A percentile compares a stretch with the other conserved stretches of the same genome.
Evolutionary conservation across 2,113 vertebrate genomes (phyloP).

Genomic region (Oreocharis arfaki): DNA sequence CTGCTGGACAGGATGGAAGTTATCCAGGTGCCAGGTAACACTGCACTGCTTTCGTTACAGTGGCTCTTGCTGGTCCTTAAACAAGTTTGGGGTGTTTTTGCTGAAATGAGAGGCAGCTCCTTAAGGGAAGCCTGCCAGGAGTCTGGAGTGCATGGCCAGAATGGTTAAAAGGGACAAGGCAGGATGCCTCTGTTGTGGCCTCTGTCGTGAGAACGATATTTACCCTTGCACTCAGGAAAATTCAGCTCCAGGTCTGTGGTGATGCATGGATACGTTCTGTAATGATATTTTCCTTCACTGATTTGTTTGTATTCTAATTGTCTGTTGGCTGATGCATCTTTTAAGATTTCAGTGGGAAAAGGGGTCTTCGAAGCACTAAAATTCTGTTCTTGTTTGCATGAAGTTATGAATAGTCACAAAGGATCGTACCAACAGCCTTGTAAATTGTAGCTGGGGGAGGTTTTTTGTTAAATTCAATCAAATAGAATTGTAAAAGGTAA

Average conservation of each 20-base stretch:
- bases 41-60: not conserved
- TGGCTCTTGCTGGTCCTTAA: not conserved
- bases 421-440: not conserved
- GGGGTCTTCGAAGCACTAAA: not conserved
- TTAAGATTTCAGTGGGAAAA: not conserved
- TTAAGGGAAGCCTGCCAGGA: not conserved
- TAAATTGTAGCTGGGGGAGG: not conserved
- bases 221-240: not conserved
- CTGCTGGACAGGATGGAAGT: constrained; percentile 96
- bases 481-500: not conserved
- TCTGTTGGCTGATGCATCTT: not conserved
- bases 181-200: not conserved
- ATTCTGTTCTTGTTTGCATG: not conserved
- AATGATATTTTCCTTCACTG: not conserved
- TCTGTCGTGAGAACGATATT: not conserved
- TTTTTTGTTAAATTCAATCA: not conserved
- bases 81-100: not conserved
- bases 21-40: constrained; percentile 91
- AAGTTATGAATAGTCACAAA: not conserved
- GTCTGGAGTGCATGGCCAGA: not conserved
- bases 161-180: not conserved
- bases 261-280: not conserved
- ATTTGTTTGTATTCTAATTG: not conserved
- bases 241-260: not conserved
- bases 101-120: not conserved